Percentiles rank a stretch among this genome's conserved stretches.
Evolutionary conservation across 2,113 vertebrate species (phyloP).

Genomic region (Pyxicephalus adspersus): DNA sequence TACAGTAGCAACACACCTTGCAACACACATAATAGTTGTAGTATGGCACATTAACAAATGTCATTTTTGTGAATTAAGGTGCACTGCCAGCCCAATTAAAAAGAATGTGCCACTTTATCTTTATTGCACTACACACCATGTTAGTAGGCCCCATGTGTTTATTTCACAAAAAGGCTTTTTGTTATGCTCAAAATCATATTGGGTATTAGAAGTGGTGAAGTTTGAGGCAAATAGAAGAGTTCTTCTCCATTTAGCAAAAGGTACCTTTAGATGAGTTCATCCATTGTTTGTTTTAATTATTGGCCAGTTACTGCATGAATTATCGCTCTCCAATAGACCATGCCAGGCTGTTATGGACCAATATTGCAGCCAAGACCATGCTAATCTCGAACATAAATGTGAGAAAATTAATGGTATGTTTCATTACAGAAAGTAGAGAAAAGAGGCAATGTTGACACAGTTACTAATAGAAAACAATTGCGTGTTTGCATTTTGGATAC

Average conservation of each 20-base stretch:
- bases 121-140: no score
- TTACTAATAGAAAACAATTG: conserved; percentile 33
- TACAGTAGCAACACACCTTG: no score
- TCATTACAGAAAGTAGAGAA: conserved; percentile 21
- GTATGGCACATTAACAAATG: no score
- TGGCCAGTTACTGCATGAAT: conserved; percentile 15
- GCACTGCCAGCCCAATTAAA: no score
- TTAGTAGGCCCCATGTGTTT: no score
- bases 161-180: no score
- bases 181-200: no score
- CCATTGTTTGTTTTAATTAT: conserved; percentile 25
- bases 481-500: conserved; percentile 24
- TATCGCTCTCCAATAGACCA: background rate
- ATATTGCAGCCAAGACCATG: conserved; percentile 6
- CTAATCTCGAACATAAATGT: conserved; percentile 33
- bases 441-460: background rate
- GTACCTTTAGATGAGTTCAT: background rate
- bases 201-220: no score
- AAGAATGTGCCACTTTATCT: no score
- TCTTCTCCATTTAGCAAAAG: background rate
- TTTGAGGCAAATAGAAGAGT: no score
- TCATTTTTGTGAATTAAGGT: no score
- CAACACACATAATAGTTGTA: no score
- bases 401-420: conserved; percentile 28
- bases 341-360: conserved; percentile 20